Percentiles rank a stretch among this genome's conserved stretches.
Evolutionary conservation across 2,113 vertebrate genomes (phyloP).

Genomic region (Siniperca chuatsi): DNA sequence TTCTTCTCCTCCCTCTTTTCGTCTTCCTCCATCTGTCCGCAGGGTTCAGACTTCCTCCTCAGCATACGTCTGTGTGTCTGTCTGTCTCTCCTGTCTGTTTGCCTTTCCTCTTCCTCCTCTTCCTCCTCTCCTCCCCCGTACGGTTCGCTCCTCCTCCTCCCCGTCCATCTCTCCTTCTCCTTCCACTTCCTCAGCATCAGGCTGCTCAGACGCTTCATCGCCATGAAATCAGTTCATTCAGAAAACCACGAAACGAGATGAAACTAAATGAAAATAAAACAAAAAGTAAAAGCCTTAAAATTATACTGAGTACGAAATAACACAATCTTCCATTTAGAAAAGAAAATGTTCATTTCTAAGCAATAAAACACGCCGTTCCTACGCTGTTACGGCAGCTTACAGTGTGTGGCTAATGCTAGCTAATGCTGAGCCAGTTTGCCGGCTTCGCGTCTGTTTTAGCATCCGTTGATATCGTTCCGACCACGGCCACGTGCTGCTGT

Average conservation of each 20-base stretch:
- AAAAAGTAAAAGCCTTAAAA: too few relatives aligned
- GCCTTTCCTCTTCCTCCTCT: slow-evolving; percentile 28
- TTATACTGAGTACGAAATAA: too few relatives aligned
- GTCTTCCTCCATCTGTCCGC: slow-evolving; percentile 14
- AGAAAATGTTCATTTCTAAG: too few relatives aligned
- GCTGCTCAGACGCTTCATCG: slow-evolving; percentile 65
- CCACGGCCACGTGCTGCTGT: too few relatives aligned
- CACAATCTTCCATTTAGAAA: too few relatives aligned
- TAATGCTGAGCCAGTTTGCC: too few relatives aligned
- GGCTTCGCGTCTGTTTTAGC: too few relatives aligned
- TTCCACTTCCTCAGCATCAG: slow-evolving; percentile 61
- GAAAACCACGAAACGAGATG: background rate
- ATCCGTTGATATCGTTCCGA: too few relatives aligned
- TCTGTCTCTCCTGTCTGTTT: slow-evolving; percentile 16
- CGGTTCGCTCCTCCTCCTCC: slow-evolving; percentile 61
- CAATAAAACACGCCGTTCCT: too few relatives aligned
- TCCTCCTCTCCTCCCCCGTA: slow-evolving; percentile 20
- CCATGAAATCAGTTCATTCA: background rate
- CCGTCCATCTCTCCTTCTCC: slow-evolving; percentile 60
- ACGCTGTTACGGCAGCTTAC: too few relatives aligned
- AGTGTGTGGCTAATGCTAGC: too few relatives aligned
- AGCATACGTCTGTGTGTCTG: slow-evolving; percentile 8
- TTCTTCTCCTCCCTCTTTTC: slow-evolving; percentile 4
- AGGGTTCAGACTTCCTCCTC: slow-evolving; percentile 67
- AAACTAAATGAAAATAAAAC: background rate